Base-by-base conservation (phyloP, 2,888 invertebrate species). In the Andricus curvator region DNA sequence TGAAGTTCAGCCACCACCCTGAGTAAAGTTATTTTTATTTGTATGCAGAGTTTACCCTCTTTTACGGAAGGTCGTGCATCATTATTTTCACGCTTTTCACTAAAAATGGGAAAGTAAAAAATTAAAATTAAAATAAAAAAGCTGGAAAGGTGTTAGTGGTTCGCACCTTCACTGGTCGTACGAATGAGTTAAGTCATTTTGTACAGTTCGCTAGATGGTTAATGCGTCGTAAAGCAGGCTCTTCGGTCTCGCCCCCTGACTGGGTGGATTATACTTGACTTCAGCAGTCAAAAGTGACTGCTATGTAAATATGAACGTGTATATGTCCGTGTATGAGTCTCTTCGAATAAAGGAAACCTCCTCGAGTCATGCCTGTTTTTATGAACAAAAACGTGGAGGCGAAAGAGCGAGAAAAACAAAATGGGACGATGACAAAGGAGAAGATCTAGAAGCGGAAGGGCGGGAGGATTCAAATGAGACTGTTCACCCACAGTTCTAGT, bases 401-500 rank as follows among this genome's bases (percentile, higher is more conserved):
- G 64, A 48, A 64, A 77, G 44, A 62, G 60, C 44, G 64, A 29
- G 48, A 77, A 64, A 64, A 77, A 77, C 60, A 62, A 48, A 77
- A 44, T 77, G 77, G 64, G 33, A 74, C n/a, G 74, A 60, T 56
- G 56, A 56, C 74, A 56, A 74, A 51, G 68, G 62, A 67, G 22
- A 33, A 70, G 77, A 68, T 37, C 37, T 41, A 62, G 62, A 62
- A 51, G 67, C 66, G 25, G 77, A 67, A 84, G 78, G 79, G 79
- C 78, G 79, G 66, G 78, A 77, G 80, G 81, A 84, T 84, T 81
- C 81, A 84, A 84, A 84, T 84, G 80, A 84, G 80, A 81, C 82
- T 84, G 84, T 82, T 82, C 84, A 81, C 81, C 84, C 82, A 81
- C 84, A 84, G 82, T 80, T 84, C 74, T 70, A 81, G 81, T 25